Evolutionary conservation across 1,140 invertebrate genomes (phyloP).

Genomic region (Penaeus japonicus): DNA sequence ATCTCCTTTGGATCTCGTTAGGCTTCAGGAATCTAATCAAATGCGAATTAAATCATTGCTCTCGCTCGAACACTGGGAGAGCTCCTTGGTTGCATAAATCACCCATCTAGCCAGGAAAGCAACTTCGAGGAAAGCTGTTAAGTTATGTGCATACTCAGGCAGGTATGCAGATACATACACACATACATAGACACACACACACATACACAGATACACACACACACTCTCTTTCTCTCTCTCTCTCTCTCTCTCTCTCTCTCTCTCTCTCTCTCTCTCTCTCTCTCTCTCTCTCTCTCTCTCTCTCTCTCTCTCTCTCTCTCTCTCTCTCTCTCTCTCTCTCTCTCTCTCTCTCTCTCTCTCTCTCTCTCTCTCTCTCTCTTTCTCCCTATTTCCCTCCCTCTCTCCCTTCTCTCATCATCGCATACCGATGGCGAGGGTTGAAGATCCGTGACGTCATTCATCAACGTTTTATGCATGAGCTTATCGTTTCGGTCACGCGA

Average conservation of each 20-base stretch:
- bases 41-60: too few species aligned
- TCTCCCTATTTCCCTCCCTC: not conserved
- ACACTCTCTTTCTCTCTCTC: not conserved
- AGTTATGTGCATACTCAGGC: not conserved
- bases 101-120: too few species aligned
- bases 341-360: not conserved
- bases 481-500: too few species aligned
- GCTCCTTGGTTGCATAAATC: too few species aligned
- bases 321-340: not conserved
- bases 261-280: not conserved
- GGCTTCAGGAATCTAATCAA: too few species aligned
- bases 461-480: too few species aligned
- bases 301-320: not conserved
- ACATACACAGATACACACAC: constrained; percentile 6
- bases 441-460: too few species aligned
- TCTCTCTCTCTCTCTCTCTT: not conserved
- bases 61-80: too few species aligned
- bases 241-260: not conserved
- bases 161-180: not conserved
- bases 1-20: too few species aligned
- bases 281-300: not conserved
- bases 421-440: too few species aligned
- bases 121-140: too few species aligned
- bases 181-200: constrained; percentile 20
- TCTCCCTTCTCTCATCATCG: not conserved